A percentile compares a stretch with the other conserved stretches of the same genome.
Conservation (phyloP, 2,888 invertebrate genomes). For the Dryobotodes eremita region DNA sequence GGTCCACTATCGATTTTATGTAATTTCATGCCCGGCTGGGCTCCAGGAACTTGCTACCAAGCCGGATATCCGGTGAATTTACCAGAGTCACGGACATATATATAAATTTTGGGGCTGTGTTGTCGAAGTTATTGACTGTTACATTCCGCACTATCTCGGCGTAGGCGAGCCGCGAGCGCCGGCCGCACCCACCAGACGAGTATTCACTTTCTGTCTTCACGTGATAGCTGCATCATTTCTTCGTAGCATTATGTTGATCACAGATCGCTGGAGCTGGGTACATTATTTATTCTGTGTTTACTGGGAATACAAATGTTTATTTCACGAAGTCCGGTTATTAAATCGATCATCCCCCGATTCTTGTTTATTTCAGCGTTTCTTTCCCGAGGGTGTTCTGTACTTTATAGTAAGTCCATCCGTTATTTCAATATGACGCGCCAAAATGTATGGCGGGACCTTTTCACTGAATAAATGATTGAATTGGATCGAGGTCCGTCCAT, state of each 20-base stretch:
- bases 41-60: conserved; percentile 27
- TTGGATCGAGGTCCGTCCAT: conserved; percentile 6
- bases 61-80: conserved; percentile 51
- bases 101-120: conserved; percentile 39
- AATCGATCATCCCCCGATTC: not conserved
- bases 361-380: conserved; percentile 1
- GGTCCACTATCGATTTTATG: conserved; percentile 25
- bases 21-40: conserved; percentile 34
- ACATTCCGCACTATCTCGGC: not conserved
- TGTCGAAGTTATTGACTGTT: conserved; percentile 26
- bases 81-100: conserved; percentile 7
- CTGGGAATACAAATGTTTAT: not conserved
- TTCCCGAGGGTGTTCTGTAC: not conserved
- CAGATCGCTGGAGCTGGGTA: not conserved
- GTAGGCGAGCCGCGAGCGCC: not conserved
- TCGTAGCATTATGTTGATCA: not conserved
- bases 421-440: conserved; percentile 17
- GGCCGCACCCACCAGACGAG: not conserved
- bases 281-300: not conserved
- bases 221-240: not conserved
- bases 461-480: conserved; percentile 37
- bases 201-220: not conserved
- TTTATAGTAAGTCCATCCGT: not conserved
- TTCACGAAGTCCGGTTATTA: conserved; percentile 3
- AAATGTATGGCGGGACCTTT: conserved; percentile 11